Evolutionary conservation across 1,140 invertebrate genomes (phyloP).

Genomic region (Lucilia cuprina): DNA sequence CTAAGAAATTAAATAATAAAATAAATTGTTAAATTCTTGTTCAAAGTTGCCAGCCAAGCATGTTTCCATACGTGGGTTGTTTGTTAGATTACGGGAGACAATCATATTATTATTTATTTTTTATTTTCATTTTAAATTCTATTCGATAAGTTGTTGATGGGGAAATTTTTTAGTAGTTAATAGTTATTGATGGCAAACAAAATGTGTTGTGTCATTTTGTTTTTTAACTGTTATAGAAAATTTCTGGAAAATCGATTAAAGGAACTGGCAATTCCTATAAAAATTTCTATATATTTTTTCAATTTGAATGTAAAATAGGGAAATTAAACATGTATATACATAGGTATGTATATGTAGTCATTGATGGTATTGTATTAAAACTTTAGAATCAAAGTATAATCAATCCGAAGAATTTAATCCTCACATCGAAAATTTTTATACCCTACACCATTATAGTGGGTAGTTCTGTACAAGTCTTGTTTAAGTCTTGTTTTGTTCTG

Average conservation of each 20-base stretch:
- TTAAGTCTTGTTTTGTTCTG: too few relatives aligned
- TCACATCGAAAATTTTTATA: too few relatives aligned
- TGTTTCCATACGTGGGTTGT: not conserved
- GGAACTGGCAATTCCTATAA: too few relatives aligned
- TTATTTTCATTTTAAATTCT: not conserved
- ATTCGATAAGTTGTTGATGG: not conserved
- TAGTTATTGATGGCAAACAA: not conserved
- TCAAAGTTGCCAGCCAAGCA: not conserved
- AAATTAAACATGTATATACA: not conserved
- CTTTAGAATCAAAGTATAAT: too few relatives aligned
- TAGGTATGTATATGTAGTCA: too few relatives aligned
- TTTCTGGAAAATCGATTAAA: not conserved
- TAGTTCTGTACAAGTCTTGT: too few relatives aligned
- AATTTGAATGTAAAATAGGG: not conserved
- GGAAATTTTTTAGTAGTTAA: not conserved
- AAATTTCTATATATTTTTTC: not conserved
- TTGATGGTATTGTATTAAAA: too few relatives aligned
- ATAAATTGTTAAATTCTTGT: conserved; percentile 2
- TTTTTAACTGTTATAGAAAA: too few relatives aligned
- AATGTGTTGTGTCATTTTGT: not conserved
- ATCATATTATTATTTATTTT: not conserved
- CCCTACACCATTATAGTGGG: too few relatives aligned
- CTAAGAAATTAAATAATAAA: not conserved
- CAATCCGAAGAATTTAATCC: too few relatives aligned
- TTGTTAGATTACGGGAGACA: not conserved